Percentiles rank a stretch among this genome's conserved stretches.
phyloP scores from a whole-genome alignment of 1,140 invertebrate species.

The Riptortus pedestris region DNA sequence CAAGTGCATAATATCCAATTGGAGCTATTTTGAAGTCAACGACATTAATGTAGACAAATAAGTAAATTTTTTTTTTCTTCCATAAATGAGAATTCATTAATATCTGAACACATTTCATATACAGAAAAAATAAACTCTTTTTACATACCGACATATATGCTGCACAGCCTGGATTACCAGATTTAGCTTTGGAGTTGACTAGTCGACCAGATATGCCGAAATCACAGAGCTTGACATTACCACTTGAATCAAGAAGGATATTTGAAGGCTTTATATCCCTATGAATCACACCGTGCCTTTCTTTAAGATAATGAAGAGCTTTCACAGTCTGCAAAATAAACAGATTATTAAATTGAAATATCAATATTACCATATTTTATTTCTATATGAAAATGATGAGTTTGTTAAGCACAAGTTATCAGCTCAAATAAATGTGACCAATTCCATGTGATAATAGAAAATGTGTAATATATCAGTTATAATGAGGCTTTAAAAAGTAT shows the following conservation, averaged over 20 bases:
- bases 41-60: too few relatives aligned
- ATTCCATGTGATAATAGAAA: too few relatives aligned
- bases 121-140: too few relatives aligned
- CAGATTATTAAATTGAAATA: background rate
- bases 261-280: constrained; percentile 98
- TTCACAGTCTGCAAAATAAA: constrained; percentile 69
- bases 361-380: background rate
- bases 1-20: too few relatives aligned
- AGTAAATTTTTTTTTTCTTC: too few relatives aligned
- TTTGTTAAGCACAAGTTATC: background rate
- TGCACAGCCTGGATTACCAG: constrained; percentile 89
- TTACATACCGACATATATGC: constrained; percentile 92
- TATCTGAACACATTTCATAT: too few relatives aligned
- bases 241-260: constrained; percentile 85
- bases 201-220: constrained; percentile 96
- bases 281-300: constrained; percentile 91
- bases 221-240: constrained; percentile 95
- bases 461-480: too few relatives aligned
- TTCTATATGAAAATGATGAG: background rate
- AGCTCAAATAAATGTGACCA: background rate
- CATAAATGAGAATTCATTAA: too few relatives aligned
- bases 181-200: constrained; percentile 95
- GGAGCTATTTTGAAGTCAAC: too few relatives aligned
- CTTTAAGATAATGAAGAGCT: constrained; percentile 92
- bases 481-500: too few relatives aligned